phyloP scores from a whole-genome alignment of 2,888 invertebrate genomes.

The Molanna angustata region DNA sequence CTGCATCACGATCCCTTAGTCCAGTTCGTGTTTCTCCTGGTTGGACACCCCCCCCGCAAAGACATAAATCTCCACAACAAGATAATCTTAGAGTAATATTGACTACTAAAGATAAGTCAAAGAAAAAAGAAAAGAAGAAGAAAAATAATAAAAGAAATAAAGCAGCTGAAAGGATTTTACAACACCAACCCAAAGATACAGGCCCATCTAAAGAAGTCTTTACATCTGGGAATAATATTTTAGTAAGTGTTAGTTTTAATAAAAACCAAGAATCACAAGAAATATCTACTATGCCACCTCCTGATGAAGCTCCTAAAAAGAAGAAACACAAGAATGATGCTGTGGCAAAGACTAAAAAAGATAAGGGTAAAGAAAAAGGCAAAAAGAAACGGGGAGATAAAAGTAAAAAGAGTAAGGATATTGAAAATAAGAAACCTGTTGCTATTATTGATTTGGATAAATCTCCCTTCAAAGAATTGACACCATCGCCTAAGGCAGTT shows the following conservation, averaged over 20 bases:
- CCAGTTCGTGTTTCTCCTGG: slow-evolving; percentile 61
- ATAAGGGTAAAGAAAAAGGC: slow-evolving; percentile 41
- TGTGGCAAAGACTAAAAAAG: slow-evolving; percentile 36
- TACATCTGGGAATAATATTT: slow-evolving; percentile 88
- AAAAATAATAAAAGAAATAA: slow-evolving; percentile 49
- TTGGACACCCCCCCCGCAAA: slow-evolving; percentile 61
- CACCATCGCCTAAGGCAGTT: slow-evolving; percentile 75
- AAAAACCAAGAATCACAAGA: slow-evolving; percentile 55
- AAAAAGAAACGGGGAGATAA: slow-evolving; percentile 30
- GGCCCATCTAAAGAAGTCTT: slow-evolving; percentile 86
- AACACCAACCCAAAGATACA: slow-evolving; percentile 41
- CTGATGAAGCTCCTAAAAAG: slow-evolving; percentile 38
- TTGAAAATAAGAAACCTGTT: slow-evolving; percentile 67
- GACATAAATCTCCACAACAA: slow-evolving; percentile 43
- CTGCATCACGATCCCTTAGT: slow-evolving; percentile 36
- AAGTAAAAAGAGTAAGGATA: slow-evolving; percentile 35
- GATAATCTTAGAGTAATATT: slow-evolving; percentile 60
- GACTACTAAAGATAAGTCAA: slow-evolving; percentile 53
- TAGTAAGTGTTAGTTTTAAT: slow-evolving; percentile 89
- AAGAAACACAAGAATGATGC: slow-evolving; percentile 43
- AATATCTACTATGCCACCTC: slow-evolving; percentile 38
- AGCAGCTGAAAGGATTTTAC: slow-evolving; percentile 45
- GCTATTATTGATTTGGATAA: slow-evolving; percentile 84
- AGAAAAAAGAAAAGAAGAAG: slow-evolving; percentile 42
- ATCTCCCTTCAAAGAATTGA: slow-evolving; percentile 80